phyloP scores from a whole-genome alignment of 2,797 vertebrate species.

The Melanotaenia nigrans region DNA sequence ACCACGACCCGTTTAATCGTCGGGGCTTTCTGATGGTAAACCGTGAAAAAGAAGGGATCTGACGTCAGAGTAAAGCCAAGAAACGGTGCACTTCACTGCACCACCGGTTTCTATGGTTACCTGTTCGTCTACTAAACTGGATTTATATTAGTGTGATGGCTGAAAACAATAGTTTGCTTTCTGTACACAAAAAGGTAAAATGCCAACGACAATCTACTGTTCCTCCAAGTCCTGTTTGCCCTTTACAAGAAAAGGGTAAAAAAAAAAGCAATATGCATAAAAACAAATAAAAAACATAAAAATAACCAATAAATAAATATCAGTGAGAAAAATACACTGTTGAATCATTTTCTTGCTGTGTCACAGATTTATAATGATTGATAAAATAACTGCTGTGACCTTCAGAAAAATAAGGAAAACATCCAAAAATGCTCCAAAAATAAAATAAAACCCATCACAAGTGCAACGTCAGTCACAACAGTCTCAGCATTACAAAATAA shows the following conservation, averaged over 20 bases:
- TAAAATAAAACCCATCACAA: constrained; percentile 74
- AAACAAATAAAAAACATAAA: constrained; percentile 29
- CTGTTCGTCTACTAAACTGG: constrained; percentile 21
- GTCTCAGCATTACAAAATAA: constrained; percentile 64
- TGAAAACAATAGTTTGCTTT: constrained; percentile 59
- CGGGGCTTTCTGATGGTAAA: constrained; percentile 40
- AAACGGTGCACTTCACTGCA: constrained; percentile 23
- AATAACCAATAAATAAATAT: constrained; percentile 83
- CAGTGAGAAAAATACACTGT: constrained; percentile 81
- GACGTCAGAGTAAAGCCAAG: constrained; percentile 24
- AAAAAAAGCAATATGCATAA: constrained; percentile 42
- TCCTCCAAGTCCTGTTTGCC: constrained; percentile 63
- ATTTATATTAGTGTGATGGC: constrained; percentile 55
- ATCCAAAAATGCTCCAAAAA: constrained; percentile 60
- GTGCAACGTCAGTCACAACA: constrained; percentile 80
- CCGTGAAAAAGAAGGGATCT: constrained; percentile 38
- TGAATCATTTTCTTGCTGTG: constrained; percentile 70
- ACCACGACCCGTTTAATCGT: constrained; percentile 37
- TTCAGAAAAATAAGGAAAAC: constrained; percentile 61
- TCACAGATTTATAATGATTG: constrained; percentile 73
- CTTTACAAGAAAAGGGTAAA: constrained; percentile 44
- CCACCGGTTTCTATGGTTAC: constrained; percentile 37
- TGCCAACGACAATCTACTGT: constrained; percentile 48
- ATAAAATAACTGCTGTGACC: constrained; percentile 73
- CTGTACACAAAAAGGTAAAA: constrained; percentile 60